Conservation (phyloP, 2,797 vertebrate species). For the Acropternis orthonyx region DNA sequence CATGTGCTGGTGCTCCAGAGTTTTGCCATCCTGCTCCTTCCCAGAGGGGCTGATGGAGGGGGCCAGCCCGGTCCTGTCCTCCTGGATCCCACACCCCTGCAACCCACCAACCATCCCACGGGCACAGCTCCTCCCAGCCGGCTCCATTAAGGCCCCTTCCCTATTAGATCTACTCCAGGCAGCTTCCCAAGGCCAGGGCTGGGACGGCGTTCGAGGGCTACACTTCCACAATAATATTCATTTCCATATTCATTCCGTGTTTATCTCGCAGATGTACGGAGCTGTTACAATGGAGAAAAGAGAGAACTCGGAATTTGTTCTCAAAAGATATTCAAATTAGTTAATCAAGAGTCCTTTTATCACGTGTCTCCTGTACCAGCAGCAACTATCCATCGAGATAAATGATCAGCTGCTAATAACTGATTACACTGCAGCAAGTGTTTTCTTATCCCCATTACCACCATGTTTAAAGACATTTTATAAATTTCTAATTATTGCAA, state of each 20-base stretch:
- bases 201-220: neutral
- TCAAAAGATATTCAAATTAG: constrained; percentile 84
- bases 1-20: fast-evolving
- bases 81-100: neutral
- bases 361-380: constrained; percentile 61
- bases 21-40: neutral
- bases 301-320: constrained; percentile 76
- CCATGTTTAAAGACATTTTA: constrained; percentile 78
- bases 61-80: neutral
- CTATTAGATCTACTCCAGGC: neutral
- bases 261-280: constrained; percentile 75
- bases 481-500: constrained; percentile 80
- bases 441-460: constrained; percentile 74
- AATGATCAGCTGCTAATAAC: constrained; percentile 82
- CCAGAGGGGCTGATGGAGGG: neutral
- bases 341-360: constrained; percentile 82
- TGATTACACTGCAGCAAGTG: constrained; percentile 76
- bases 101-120: neutral
- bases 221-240: constrained; percentile 45
- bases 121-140: neutral
- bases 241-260: constrained; percentile 64
- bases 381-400: constrained; percentile 75
- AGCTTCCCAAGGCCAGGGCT: neutral
- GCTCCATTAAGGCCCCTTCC: neutral
- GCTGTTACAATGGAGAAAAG: constrained; percentile 75